Evolutionary conservation across 1,140 invertebrate species (phyloP).

Genomic region (Saccostrea glomerata): DNA sequence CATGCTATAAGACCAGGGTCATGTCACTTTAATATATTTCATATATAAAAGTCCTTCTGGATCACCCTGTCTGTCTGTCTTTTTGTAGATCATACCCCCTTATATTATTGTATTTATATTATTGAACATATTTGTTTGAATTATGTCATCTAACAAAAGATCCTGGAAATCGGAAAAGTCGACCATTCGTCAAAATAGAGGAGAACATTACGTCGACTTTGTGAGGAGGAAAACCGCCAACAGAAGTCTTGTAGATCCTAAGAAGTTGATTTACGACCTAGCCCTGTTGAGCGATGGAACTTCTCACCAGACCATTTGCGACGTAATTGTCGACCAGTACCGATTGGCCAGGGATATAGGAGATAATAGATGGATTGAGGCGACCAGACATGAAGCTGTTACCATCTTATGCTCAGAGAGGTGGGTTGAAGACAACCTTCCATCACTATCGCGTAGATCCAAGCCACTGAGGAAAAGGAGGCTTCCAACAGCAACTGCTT

Average conservation of each 20-base stretch:
- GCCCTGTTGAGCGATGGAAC: neutral
- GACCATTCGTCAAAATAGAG: neutral
- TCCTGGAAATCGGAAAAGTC: neutral
- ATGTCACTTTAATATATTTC: neutral
- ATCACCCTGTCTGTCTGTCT: too few relatives aligned
- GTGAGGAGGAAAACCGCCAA: neutral
- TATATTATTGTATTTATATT: too few relatives aligned
- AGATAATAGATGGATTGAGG: neutral
- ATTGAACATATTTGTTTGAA: neutral
- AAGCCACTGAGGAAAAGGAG: neutral
- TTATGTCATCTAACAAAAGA: neutral
- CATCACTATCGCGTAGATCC: neutral
- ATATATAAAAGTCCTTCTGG: too few relatives aligned
- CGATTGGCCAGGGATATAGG: neutral
- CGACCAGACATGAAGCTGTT: neutral
- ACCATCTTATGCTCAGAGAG: neutral
- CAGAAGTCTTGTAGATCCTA: neutral
- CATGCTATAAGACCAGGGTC: neutral
- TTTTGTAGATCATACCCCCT: too few relatives aligned
- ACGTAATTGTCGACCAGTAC: neutral
- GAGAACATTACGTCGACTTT: neutral
- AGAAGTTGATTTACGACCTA: neutral
- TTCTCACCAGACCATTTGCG: neutral
- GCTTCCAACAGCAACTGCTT: neutral
- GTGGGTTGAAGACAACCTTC: slow-evolving; percentile 7